Evolutionary conservation across 2,113 vertebrate genomes (phyloP).

Genomic region (Corydoras sp.): DNA sequence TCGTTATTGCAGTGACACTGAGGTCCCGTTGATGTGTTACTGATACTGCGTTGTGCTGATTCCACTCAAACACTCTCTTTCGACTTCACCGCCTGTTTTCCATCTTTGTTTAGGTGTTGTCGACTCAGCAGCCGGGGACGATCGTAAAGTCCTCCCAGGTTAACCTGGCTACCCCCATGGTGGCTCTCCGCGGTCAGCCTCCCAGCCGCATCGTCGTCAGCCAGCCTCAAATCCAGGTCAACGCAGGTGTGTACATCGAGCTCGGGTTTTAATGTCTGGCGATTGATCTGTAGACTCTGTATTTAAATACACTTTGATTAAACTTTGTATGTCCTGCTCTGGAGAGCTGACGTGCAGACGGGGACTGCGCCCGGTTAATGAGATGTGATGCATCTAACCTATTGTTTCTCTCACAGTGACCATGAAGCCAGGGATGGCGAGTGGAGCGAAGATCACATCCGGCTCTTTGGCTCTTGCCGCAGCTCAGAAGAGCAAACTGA

Average conservation of each 20-base stretch:
- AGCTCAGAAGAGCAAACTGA: constrained; percentile 84
- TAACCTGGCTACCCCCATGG: constrained; percentile 80
- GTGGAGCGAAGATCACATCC: constrained; percentile 73
- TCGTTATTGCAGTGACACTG: not conserved
- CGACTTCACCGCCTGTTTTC: no score
- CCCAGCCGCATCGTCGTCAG: constrained; percentile 84
- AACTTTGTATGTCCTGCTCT: no score
- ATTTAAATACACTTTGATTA: no score
- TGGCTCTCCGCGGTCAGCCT: constrained; percentile 77
- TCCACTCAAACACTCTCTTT: no score
- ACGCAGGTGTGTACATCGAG: constrained; percentile 70
- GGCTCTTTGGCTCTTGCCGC: constrained; percentile 66
- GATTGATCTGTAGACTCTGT: not conserved
- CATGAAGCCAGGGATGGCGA: constrained; percentile 71
- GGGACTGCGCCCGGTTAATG: no score
- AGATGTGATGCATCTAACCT: no score
- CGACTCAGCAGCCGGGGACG: constrained; percentile 80
- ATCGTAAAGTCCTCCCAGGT: constrained; percentile 86
- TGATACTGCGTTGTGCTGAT: no score
- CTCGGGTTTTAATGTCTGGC: not conserved
- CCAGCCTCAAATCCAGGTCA: constrained; percentile 74
- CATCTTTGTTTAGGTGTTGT: constrained; percentile 64
- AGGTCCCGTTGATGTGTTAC: no score
- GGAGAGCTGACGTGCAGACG: no score
- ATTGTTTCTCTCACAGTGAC: constrained; percentile 64